A percentile compares a stretch with the other conserved stretches of the same genome.
Conservation (phyloP, 2,113 vertebrate genomes). For the Cranoglanis bouderius region DNA sequence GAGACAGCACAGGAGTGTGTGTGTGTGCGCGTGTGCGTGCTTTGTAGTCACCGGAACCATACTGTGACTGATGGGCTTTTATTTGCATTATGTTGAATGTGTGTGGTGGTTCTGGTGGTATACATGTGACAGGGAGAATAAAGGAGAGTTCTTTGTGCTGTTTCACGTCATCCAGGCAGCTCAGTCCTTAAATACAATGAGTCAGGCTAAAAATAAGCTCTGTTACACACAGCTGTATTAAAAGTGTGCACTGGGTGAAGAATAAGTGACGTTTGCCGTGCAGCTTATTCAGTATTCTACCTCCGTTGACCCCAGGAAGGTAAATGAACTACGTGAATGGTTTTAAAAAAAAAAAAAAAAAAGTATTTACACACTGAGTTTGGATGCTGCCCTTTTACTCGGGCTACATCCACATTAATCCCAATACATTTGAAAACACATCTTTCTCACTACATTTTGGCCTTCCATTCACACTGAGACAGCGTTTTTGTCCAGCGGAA, state of each 20-base stretch:
- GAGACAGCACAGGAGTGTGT: background rate
- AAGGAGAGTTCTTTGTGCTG: conserved; percentile 1
- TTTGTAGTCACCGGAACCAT: background rate
- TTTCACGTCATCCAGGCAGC: background rate
- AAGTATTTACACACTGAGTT: background rate
- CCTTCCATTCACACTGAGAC: too few species aligned
- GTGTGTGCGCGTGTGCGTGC: background rate
- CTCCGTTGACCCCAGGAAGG: conserved; percentile 2
- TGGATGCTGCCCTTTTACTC: too few species aligned
- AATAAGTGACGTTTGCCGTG: background rate
- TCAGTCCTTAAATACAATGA: conserved; percentile 17
- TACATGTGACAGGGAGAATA: conserved; percentile 11
- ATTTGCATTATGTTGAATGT: conserved; percentile 29
- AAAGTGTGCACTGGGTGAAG: background rate
- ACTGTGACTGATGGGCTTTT: conserved; percentile 24
- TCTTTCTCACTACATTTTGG: too few species aligned
- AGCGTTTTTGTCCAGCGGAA: too few species aligned
- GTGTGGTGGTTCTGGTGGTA: conserved; percentile 3
- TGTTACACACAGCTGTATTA: conserved; percentile 30
- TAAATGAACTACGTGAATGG: background rate
- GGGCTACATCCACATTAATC: too few species aligned
- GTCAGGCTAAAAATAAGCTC: conserved; percentile 31
- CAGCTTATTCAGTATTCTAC: background rate
- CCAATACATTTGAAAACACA: too few species aligned
- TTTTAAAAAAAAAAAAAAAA: background rate